phyloP scores from a whole-genome alignment of 2,113 vertebrate species.

The Motacilla alba region DNA sequence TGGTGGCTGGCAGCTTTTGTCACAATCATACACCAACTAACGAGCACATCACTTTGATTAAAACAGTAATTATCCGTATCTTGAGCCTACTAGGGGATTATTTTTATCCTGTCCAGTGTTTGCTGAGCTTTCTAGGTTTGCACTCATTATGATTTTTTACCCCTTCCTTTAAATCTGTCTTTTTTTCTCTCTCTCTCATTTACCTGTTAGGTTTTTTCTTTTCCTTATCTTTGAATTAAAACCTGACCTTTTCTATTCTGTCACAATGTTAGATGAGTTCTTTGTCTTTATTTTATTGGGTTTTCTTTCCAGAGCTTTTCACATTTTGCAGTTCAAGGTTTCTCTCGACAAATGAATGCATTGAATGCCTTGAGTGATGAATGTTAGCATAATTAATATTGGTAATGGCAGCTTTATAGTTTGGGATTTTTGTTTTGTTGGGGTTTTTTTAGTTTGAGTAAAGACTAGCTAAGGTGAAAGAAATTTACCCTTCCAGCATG shows the following conservation, averaged over 20 bases:
- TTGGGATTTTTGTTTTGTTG: neutral
- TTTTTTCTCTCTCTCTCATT: neutral
- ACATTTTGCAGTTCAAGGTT: neutral
- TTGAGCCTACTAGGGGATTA: neutral
- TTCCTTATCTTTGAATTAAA: neutral
- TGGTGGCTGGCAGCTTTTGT: neutral
- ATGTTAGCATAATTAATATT: neutral
- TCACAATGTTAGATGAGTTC: neutral
- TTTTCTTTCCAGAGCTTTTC: neutral
- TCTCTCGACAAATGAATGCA: neutral
- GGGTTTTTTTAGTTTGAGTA: neutral
- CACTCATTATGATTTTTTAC: rapidly evolving
- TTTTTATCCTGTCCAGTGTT: neutral
- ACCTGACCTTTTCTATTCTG: neutral
- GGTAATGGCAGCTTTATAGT: neutral
- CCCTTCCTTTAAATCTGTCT: neutral
- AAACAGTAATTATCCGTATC: neutral
- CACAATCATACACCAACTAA: neutral
- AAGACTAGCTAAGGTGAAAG: neutral
- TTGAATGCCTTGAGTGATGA: neutral
- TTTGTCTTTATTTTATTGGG: neutral
- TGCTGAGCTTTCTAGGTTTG: neutral
- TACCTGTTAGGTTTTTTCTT: neutral
- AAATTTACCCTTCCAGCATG: neutral
- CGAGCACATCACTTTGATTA: neutral